A percentile compares a stretch with the other conserved stretches of the same genome.
These are phyloP conservation scores for Aromia moschata DNA, from an alignment of 2,888 invertebrate species.

Conservation along the genomic window DNA sequence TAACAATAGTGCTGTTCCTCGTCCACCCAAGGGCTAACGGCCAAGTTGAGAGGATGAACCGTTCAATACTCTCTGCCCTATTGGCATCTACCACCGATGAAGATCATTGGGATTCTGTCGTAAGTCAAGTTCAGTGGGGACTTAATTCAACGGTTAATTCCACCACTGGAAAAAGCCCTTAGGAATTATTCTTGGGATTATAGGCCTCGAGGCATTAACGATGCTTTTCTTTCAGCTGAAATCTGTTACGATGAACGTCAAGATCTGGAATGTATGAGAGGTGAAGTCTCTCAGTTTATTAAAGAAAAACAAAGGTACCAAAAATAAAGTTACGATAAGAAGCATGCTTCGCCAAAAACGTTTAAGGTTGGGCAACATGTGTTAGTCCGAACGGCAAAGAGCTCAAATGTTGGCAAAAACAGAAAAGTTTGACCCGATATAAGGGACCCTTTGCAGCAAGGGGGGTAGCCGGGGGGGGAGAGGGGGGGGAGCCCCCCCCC, in stretches of 20 bases:
- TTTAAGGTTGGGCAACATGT: background rate
- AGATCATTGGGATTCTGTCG: background rate
- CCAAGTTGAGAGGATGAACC: background rate
- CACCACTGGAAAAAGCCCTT: background rate
- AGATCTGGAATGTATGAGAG: background rate
- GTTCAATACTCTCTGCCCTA: no score
- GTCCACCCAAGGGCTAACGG: conserved; percentile 10
- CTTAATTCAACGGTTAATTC: conserved; percentile 1
- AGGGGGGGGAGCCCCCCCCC: no score
- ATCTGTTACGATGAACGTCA: background rate
- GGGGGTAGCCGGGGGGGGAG: background rate
- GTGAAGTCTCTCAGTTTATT: background rate
- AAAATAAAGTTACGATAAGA: background rate
- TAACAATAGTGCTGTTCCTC: no score
- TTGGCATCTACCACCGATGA: background rate
- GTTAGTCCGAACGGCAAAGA: background rate
- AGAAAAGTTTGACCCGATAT: background rate
- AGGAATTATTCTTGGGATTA: background rate
- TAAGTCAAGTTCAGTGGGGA: background rate
- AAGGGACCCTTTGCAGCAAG: background rate
- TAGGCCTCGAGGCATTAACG: background rate
- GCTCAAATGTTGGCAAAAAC: background rate
- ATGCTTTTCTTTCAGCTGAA: background rate
- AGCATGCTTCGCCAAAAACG: background rate
- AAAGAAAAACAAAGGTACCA: background rate